A percentile compares a stretch with the other conserved stretches of the same genome.
Conservation (phyloP, 92 coral and sea anemone genomes). For the Muricea muricata region DNA sequence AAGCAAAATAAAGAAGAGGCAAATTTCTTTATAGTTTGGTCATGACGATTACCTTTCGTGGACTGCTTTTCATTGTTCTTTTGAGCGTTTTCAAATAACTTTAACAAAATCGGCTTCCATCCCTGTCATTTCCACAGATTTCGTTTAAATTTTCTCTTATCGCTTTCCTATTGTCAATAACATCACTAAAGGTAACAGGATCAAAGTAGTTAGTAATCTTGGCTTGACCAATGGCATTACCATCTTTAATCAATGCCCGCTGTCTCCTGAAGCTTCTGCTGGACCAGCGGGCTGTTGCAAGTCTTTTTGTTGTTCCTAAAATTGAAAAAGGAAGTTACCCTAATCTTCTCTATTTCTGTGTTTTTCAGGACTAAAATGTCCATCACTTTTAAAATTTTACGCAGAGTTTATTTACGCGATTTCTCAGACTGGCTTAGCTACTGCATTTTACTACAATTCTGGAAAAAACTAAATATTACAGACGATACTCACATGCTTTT, state of each 20-base stretch:
- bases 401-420: no score
- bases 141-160: background rate
- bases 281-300: background rate
- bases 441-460: no score
- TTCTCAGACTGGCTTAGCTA: no score
- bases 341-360: no score
- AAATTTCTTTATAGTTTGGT: background rate
- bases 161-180: background rate
- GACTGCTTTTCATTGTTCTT: background rate
- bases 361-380: no score
- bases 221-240: background rate
- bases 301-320: no score
- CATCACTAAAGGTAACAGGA: background rate
- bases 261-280: background rate
- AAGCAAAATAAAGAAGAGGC: slow-evolving; percentile 2
- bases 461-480: no score
- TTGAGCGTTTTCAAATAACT: background rate
- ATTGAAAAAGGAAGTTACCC: no score
- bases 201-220: slow-evolving; percentile 4
- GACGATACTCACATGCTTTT: no score
- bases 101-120: background rate
- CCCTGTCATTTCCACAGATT: background rate
- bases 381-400: no score
- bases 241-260: background rate
- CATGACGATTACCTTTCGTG: background rate